These are phyloP conservation scores for Cordilura impudica DNA, from an alignment of 2,888 invertebrate genomes.

Conservation along the genomic window DNA sequence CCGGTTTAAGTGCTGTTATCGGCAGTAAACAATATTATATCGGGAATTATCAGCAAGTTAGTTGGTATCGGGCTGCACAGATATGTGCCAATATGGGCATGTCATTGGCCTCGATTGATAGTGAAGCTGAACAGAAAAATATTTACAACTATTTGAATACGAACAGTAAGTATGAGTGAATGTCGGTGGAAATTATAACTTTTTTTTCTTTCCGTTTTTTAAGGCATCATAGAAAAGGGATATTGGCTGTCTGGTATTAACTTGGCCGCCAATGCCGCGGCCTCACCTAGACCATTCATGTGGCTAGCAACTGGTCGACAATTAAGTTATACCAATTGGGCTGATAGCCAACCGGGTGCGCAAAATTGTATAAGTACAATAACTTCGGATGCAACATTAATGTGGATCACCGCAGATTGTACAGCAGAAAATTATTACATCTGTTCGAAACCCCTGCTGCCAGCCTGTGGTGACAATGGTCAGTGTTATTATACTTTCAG, in stretches of 20 bases:
- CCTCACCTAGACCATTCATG: background rate
- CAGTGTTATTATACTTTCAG: constrained; percentile 44
- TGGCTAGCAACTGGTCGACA: background rate
- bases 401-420: background rate
- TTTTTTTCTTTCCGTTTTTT: background rate
- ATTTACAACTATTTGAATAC: constrained; percentile 25
- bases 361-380: background rate
- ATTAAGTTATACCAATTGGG: background rate
- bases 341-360: background rate
- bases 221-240: background rate
- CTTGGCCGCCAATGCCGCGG: background rate
- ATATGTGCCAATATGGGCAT: constrained; percentile 61
- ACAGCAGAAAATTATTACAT: background rate
- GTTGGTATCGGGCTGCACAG: constrained; percentile 64
- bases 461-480: constrained; percentile 33
- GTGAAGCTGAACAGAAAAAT: constrained; percentile 25
- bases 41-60: constrained; percentile 39
- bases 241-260: constrained; percentile 13
- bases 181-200: too few species aligned
- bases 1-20: constrained; percentile 34
- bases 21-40: constrained; percentile 59
- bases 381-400: background rate
- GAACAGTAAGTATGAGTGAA: constrained; percentile 46
- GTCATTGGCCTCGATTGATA: constrained; percentile 61
- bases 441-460: constrained; percentile 33